These are phyloP conservation scores for Macaca nemestrina DNA, from an alignment of 2,113 vertebrate species.

Conservation along the genomic window DNA sequence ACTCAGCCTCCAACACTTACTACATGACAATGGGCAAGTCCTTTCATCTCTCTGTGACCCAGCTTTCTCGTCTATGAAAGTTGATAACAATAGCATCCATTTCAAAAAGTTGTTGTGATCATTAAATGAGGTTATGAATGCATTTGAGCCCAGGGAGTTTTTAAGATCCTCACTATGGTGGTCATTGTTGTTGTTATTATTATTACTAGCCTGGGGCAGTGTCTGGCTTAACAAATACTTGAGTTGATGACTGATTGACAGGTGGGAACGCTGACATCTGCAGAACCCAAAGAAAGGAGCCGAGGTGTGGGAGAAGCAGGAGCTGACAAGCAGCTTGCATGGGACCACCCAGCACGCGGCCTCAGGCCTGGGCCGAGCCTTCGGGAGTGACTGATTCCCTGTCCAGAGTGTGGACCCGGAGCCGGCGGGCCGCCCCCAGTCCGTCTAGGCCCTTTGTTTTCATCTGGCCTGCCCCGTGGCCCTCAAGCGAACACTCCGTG, in stretches of 20 bases:
- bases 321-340: conserved; percentile 43
- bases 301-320: conserved; percentile 55
- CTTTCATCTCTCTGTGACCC: not conserved
- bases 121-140: too few species aligned
- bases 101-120: not conserved
- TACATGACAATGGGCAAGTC: accelerated
- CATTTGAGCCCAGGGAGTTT: not conserved
- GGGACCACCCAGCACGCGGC: conserved; percentile 68
- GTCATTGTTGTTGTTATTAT: not conserved
- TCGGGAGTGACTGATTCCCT: not conserved
- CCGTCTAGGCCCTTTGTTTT: conserved; percentile 64
- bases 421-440: not conserved
- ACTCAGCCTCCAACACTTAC: not conserved
- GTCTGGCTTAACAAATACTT: conserved; percentile 25
- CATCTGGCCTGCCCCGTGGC: conserved; percentile 36
- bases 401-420: not conserved
- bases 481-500: conserved; percentile 65
- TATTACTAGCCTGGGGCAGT: not conserved
- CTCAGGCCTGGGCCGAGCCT: not conserved
- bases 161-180: not conserved
- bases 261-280: conserved; percentile 30
- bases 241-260: conserved; percentile 64
- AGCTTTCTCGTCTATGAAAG: not conserved
- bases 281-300: not conserved
- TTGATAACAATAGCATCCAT: not conserved